Evolutionary conservation across 2,797 vertebrate genomes (phyloP).

Genomic region (Cossypha dichroa): DNA sequence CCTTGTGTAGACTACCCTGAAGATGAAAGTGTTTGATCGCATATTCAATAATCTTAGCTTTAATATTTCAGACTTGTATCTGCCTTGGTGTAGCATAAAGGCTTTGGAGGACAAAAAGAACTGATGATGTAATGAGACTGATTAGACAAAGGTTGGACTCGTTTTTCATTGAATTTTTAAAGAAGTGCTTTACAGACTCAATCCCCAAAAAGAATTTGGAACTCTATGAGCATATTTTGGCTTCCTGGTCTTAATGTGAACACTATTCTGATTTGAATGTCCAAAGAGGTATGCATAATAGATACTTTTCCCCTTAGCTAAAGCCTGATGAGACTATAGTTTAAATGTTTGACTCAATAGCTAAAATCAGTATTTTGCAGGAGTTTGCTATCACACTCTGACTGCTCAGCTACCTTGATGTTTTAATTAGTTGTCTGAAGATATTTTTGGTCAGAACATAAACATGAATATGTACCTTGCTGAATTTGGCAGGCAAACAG

Average conservation of each 20-base stretch:
- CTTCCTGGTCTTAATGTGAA: slow-evolving; percentile 11
- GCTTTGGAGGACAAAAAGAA: not conserved
- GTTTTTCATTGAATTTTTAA: too few relatives aligned
- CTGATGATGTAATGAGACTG: not conserved
- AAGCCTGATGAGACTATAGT: not conserved
- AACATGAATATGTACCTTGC: not conserved
- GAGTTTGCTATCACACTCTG: not conserved
- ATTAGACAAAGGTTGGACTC: too few relatives aligned
- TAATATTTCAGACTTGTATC: slow-evolving; percentile 2
- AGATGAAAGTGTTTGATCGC: not conserved
- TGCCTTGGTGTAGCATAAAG: not conserved
- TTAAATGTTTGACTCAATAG: not conserved
- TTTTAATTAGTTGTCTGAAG: slow-evolving; percentile 16
- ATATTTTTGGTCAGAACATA: not conserved
- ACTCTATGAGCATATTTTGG: not conserved
- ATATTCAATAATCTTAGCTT: not conserved
- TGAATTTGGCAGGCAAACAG: not conserved
- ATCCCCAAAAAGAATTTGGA: not conserved
- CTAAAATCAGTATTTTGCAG: not conserved
- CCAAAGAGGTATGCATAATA: not conserved
- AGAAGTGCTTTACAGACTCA: not conserved
- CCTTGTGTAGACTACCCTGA: fast-evolving
- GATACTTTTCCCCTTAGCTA: not conserved
- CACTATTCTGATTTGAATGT: slow-evolving; percentile 24
- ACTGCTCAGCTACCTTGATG: not conserved